phyloP scores from a whole-genome alignment of 2,797 vertebrate genomes.

The Bryconaethiops microstoma region DNA sequence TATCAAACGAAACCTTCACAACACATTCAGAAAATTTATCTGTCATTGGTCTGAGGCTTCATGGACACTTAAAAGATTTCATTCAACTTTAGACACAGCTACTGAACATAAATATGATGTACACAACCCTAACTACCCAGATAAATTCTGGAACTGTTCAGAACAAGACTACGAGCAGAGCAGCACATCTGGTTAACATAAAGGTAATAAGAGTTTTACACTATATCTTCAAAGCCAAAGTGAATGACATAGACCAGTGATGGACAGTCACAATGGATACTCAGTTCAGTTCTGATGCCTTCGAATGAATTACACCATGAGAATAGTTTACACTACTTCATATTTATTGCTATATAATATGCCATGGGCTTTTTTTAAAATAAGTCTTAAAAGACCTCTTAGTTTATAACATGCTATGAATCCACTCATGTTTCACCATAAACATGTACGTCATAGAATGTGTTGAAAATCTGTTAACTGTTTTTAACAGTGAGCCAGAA shows the following conservation, averaged over 20 bases:
- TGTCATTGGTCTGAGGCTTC: too few relatives aligned
- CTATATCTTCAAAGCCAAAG: not conserved
- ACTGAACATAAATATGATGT: not conserved
- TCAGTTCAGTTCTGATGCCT: not conserved
- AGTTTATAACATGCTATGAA: conserved; percentile 3
- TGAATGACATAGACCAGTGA: not conserved
- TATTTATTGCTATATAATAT: not conserved
- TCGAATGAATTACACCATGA: not conserved
- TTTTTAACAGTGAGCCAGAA: not conserved
- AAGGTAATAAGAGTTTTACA: not conserved
- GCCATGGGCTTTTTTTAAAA: not conserved
- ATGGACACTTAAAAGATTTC: not conserved
- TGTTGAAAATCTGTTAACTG: not conserved
- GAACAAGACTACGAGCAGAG: not conserved
- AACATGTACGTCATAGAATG: not conserved
- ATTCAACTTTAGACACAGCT: not conserved
- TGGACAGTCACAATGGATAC: not conserved
- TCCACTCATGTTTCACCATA: not conserved
- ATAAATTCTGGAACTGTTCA: not conserved
- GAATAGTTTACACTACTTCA: not conserved
- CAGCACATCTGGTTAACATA: not conserved
- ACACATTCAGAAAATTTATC: not conserved
- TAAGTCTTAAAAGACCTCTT: not conserved
- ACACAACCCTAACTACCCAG: not conserved
- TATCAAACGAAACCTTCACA: conserved; percentile 90